Percentiles rank a stretch among this genome's conserved stretches.
Evolutionary conservation across 2,888 invertebrate species (phyloP).

Genomic region (Lycophotia porphyrea): DNA sequence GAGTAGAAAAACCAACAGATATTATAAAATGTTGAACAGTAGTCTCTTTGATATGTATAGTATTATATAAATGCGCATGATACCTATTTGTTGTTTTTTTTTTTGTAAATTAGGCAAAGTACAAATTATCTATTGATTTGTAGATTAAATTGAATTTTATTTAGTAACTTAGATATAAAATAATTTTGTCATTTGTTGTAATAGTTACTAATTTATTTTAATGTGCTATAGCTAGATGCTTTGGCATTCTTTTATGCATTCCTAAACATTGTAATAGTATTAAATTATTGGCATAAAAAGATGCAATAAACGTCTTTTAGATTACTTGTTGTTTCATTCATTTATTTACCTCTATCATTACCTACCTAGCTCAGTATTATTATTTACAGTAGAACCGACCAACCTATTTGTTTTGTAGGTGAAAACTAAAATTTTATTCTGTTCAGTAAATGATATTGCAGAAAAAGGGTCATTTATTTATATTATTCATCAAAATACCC

Average conservation of each 20-base stretch:
- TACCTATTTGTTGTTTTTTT: constrained; percentile 11
- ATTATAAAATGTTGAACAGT: constrained; percentile 45
- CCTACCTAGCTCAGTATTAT: neutral
- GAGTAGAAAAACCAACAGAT: constrained; percentile 31
- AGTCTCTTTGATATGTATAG: constrained; percentile 41
- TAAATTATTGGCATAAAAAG: constrained; percentile 55
- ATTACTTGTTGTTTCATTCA: constrained; percentile 59
- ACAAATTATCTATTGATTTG: constrained; percentile 44
- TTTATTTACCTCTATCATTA: neutral
- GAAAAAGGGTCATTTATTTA: neutral
- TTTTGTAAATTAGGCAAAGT: constrained; percentile 50
- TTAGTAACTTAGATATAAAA: constrained; percentile 21
- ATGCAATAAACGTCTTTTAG: constrained; percentile 71
- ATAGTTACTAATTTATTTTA: constrained; percentile 16
- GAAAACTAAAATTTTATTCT: neutral
- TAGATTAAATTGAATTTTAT: constrained; percentile 40
- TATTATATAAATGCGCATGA: constrained; percentile 28
- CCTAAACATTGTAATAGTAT: constrained; percentile 38
- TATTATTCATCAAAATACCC: neutral
- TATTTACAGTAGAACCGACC: neutral
- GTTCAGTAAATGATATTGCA: neutral
- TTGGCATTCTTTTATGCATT: constrained; percentile 21
- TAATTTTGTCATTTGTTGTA: neutral
- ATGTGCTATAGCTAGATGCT: neutral
- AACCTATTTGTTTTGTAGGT: neutral